Conservation (phyloP, 2,113 vertebrate genomes). For the Peromyscus californicus region DNA sequence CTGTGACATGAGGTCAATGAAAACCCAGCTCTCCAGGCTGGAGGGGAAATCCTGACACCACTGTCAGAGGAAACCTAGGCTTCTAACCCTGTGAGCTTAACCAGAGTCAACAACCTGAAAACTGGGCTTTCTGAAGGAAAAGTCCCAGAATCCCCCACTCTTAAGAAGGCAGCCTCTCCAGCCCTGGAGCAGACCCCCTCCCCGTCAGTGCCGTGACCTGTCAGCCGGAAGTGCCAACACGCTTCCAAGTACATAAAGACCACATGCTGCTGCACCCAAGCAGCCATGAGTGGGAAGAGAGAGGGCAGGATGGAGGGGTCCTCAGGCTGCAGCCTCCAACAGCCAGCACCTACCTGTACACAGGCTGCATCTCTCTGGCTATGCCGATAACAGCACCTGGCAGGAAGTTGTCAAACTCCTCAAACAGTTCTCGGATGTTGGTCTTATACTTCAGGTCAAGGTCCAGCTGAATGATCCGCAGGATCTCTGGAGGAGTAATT, state of each 20-base stretch:
- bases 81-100: slow-evolving; percentile 45
- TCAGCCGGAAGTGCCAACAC: too few relatives aligned
- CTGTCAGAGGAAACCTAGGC: neutral
- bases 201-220: too few relatives aligned
- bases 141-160: neutral
- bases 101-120: neutral
- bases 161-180: neutral
- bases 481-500: slow-evolving; percentile 90
- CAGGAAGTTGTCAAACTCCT: slow-evolving; percentile 94
- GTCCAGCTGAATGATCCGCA: slow-evolving; percentile 94
- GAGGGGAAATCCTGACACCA: neutral
- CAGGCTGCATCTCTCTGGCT: slow-evolving; percentile 96
- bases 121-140: neutral
- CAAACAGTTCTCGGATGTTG: slow-evolving; percentile 96
- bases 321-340: fast-evolving
- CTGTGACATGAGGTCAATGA: neutral
- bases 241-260: neutral
- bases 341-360: slow-evolving; percentile 93
- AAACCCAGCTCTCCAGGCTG: neutral
- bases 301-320: neutral
- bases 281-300: neutral
- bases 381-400: slow-evolving; percentile 95
- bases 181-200: neutral
- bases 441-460: slow-evolving; percentile 95
- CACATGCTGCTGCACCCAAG: fast-evolving